These are phyloP conservation scores for Trachythela sp. DNA, from an alignment of 64 coral and sea anemone species.

Conservation along the genomic window DNA sequence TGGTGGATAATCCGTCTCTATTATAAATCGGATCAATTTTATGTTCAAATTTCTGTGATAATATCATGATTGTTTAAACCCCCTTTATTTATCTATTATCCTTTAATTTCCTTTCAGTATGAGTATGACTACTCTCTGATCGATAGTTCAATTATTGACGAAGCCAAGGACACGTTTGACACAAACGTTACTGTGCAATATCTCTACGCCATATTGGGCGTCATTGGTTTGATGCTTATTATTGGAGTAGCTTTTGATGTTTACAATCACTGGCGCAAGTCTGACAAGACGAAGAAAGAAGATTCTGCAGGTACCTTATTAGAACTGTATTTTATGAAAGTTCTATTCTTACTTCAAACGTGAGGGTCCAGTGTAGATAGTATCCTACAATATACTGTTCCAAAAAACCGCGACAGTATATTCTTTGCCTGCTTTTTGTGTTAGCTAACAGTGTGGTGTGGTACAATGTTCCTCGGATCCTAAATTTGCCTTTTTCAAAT, in stretches of 20 bases:
- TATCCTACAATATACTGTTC: too few relatives aligned
- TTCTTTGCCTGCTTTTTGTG: too few relatives aligned
- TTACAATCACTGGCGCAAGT: background rate
- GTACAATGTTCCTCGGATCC: too few relatives aligned
- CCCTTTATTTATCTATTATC: background rate
- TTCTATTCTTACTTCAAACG: too few relatives aligned
- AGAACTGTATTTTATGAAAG: too few relatives aligned
- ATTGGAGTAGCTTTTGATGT: background rate
- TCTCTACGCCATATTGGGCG: background rate
- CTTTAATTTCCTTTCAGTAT: background rate
- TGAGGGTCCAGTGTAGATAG: too few relatives aligned
- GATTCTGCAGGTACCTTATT: too few relatives aligned
- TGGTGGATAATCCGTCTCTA: background rate
- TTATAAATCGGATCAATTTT: background rate
- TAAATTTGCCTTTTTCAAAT: too few relatives aligned
- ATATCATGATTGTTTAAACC: too few relatives aligned
- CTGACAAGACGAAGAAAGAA: too few relatives aligned
- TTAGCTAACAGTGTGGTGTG: too few relatives aligned
- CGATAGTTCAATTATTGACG: background rate
- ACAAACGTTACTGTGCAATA: background rate
- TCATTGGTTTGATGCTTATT: background rate
- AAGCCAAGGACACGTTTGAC: background rate
- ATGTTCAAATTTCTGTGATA: background rate
- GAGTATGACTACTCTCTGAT: background rate
- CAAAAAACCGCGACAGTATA: too few relatives aligned